These are phyloP conservation scores for Myotis vivesi DNA, from an alignment of 2,797 vertebrate species.

Conservation along the genomic window DNA sequence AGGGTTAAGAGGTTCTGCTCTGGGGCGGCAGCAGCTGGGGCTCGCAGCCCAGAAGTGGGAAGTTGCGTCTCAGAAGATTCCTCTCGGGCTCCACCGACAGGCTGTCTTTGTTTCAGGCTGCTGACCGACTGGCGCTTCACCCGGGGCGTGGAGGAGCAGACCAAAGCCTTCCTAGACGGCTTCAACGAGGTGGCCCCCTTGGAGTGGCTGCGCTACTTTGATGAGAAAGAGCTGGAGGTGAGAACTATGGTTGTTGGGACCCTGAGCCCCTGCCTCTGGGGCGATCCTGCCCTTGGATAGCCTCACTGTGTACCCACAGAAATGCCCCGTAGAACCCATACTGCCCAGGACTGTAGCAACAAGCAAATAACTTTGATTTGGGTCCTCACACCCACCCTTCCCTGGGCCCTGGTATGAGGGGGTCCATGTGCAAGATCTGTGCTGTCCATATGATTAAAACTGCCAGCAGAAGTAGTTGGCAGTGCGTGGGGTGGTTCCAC, in stretches of 20 bases:
- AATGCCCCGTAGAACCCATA: not conserved
- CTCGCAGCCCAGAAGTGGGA: not conserved
- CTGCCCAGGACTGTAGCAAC: not conserved
- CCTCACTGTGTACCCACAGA: not conserved
- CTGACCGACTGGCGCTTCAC: slow-evolving; percentile 98
- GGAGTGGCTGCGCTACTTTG: slow-evolving; percentile 97
- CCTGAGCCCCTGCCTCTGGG: not conserved
- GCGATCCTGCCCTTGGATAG: not conserved
- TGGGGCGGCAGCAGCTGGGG: no score
- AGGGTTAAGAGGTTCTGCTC: not conserved
- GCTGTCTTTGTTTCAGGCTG: slow-evolving; percentile 83
- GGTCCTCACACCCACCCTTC: not conserved
- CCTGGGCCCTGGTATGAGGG: not conserved
- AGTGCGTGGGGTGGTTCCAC: not conserved
- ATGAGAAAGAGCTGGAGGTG: slow-evolving; percentile 98
- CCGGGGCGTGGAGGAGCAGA: slow-evolving; percentile 96
- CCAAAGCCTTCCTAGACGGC: slow-evolving; percentile 96
- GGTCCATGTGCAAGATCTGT: not conserved
- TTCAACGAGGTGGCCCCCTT: slow-evolving; percentile 97
- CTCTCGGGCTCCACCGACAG: rapidly evolving
- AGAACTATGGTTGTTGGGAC: slow-evolving; percentile 36
- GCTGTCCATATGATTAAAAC: not conserved
- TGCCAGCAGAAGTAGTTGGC: not conserved
- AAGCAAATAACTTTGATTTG: not conserved
- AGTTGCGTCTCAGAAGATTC: not conserved